Conservation (phyloP, 2,888 invertebrate species). For the Drosophila aldrichi region DNA sequence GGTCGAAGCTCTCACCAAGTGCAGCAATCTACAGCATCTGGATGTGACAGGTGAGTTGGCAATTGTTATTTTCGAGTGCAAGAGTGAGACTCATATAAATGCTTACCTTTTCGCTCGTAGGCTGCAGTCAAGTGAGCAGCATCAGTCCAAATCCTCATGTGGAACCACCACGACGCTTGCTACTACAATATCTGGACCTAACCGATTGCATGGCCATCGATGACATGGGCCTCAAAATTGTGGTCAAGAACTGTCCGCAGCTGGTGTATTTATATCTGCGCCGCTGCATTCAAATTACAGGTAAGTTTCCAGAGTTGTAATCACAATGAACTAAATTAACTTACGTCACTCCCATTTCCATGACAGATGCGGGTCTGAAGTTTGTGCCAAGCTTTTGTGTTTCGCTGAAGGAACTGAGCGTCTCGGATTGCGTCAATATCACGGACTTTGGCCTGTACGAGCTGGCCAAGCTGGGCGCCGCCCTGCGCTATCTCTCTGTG, state of each 20-base stretch:
- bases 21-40: slow-evolving; percentile 92
- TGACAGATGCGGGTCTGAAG: slow-evolving; percentile 93
- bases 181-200: slow-evolving; percentile 94
- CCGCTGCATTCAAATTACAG: slow-evolving; percentile 94
- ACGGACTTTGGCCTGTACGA: slow-evolving; percentile 97
- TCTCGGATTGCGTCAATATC: slow-evolving; percentile 95
- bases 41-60: slow-evolving; percentile 91
- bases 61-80: neutral
- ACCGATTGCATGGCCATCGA: slow-evolving; percentile 95
- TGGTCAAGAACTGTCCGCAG: slow-evolving; percentile 94
- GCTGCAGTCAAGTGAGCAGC: slow-evolving; percentile 92
- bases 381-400: slow-evolving; percentile 95
- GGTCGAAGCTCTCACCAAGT: slow-evolving; percentile 91
- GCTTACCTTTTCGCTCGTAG: slow-evolving; percentile 79
- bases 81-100: neutral
- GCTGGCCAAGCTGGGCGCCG: slow-evolving; percentile 94
- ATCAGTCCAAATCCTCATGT: slow-evolving; percentile 89
- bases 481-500: slow-evolving; percentile 95
- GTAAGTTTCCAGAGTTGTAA: slow-evolving; percentile 84
- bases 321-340: neutral
- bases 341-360: neutral
- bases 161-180: slow-evolving; percentile 89
- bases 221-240: slow-evolving; percentile 92
- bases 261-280: slow-evolving; percentile 94
- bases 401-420: slow-evolving; percentile 93